Evolutionary conservation across 2,888 invertebrate genomes (phyloP), one percentile per base, ranked within the genome.

Genomic region (Oxyteleia sp.): DNA sequence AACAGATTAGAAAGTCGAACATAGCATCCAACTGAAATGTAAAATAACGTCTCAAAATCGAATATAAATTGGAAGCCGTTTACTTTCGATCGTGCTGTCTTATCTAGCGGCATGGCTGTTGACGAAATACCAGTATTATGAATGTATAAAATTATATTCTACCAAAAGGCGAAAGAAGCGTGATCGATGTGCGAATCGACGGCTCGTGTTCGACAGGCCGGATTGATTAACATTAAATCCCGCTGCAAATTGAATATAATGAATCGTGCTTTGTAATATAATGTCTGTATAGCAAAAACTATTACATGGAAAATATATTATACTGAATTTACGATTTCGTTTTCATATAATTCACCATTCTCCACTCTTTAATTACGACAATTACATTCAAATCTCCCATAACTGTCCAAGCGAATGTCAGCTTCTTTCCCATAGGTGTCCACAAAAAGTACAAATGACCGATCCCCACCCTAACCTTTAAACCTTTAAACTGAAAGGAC

Each of bases 291-390:
- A 93, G 93, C 93, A 91, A 93, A 91, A 93, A 93, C 91, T 90
- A 92, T 91, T 93, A 93, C 90, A 93, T 93, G 92, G 91, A 93
- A 93, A 93, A 93, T 93, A 93, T 93, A 93, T 93, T 93, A 93
- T 93, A 93, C 92, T 92, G 88, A 93, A 93, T 93, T 93, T 93
- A 93, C 53, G 69, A 11, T 49, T 63, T 10, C 15, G n/a, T 43
- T 5, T 47, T 23, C 1, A 32, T 13, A 29, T 1, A n/a, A 7
- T 43, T 4, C 10, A 13, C 2, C 10, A 13, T 1, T 16, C 13
- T 43, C 16, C 16, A 43, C 16, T 43, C 13, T 32, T 8, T 8
- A 23, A 23, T 23, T 23, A 23, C 23, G 23, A n/a, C n/a, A n/a
- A n/a, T n/a, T n/a, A n/a, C n/a, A n/a, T n/a, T n/a, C n/a, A n/a